Evolutionary conservation across 2,797 vertebrate species (phyloP), one percentile per base, ranked within the genome.

Genomic region (Danio albolineatus): DNA sequence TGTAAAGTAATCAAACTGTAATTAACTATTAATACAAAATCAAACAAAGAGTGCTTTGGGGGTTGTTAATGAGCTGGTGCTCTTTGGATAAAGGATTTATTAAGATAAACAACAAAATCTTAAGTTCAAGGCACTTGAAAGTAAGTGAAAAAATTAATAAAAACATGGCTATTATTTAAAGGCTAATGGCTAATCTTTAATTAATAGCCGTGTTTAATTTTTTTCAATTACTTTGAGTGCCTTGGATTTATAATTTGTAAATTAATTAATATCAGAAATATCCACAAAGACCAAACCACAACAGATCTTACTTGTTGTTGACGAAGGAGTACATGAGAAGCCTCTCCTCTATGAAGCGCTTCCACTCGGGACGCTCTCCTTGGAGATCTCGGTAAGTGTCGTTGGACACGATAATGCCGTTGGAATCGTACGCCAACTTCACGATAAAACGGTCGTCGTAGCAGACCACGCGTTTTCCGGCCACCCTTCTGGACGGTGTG

Each of bases 301-400:
- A 12, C 4, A 2, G 62, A 1, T 83, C 92, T 86, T 65, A 94
- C 93, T 92, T 94, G 86, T 94, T 89, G 12, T 90, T 93, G 62
- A 94, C 92, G 0, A 94, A 94, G 28, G 92, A 92, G 86, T 89
- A 94, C 93, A 94, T 94, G 46, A 94, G 91, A 81, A 93, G 90
- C 77, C 91, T 79, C 73, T 91, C 89, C 76, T 94, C 90, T 12
- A 94, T 94, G 86, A 93, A 94, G 36, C 90, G 89, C 70, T 91
- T 94, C 93, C 93, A 94, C 83, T 92, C 88, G 0, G 91, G 93
- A 16, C 88, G 90, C 73, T 90, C 90, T 0, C 83, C 89, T 88
- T 94, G 93, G 10, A 94, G 92, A 88, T 94, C 93, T 0, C 93
- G 89, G 88, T 93, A 94, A 72, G 93, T 88, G 89, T 94, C 92